phyloP scores from a whole-genome alignment of 2,888 invertebrate genomes.

The Lymantria dispar region DNA sequence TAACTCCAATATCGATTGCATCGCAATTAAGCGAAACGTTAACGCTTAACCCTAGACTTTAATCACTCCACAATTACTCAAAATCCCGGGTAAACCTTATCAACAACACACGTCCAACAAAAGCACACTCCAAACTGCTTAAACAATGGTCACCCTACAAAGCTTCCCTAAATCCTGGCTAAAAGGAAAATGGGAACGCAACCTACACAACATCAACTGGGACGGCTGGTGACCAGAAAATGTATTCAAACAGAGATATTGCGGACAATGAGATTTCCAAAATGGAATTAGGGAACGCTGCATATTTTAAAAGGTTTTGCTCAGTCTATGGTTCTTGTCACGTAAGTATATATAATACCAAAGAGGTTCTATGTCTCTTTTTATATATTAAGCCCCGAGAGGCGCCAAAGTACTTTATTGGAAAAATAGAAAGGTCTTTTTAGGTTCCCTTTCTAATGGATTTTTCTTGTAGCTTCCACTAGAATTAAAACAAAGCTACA shows the following conservation, averaged over 20 bases:
- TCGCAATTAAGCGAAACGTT: constrained; percentile 17
- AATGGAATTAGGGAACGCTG: constrained; percentile 15
- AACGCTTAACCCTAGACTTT: constrained; percentile 17
- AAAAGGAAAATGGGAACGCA: constrained; percentile 49
- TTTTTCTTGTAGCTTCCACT: constrained; percentile 34
- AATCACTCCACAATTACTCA: constrained; percentile 43
- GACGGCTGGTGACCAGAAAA: constrained; percentile 28
- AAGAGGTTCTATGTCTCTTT: not conserved
- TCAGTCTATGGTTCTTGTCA: not conserved
- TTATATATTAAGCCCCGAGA: not conserved
- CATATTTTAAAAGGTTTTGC: constrained; percentile 12
- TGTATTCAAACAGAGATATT: constrained; percentile 33
- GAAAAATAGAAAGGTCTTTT: constrained; percentile 20
- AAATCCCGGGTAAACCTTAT: constrained; percentile 41
- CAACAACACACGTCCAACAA: constrained; percentile 51
- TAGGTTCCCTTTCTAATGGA: constrained; percentile 33
- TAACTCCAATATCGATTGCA: not conserved
- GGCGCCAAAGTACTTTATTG: constrained; percentile 7
- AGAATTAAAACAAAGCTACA: not conserved
- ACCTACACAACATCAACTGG: constrained; percentile 32
- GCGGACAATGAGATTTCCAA: constrained; percentile 22
- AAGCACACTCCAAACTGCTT: constrained; percentile 45
- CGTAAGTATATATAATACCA: not conserved
- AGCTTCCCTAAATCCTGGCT: constrained; percentile 48
- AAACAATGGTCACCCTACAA: constrained; percentile 52